Conservation (phyloP, 1,140 invertebrate genomes). For the Samia ricini region DNA sequence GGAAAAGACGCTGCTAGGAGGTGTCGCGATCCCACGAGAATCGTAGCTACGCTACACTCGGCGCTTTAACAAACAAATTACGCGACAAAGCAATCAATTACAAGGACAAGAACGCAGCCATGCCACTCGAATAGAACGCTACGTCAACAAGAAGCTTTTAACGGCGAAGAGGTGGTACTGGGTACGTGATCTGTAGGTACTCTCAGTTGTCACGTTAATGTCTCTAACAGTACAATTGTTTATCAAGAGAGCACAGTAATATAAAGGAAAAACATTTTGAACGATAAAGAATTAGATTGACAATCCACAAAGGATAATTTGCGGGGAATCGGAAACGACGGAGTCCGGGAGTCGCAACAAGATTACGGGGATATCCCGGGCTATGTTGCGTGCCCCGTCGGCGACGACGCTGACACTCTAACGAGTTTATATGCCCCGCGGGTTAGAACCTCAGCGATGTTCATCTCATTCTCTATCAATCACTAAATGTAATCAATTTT, state of each 20-base stretch:
- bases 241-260: slow-evolving; percentile 40
- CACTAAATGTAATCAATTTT: slow-evolving; percentile 59
- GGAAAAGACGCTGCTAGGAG: slow-evolving; percentile 46
- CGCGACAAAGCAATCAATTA: slow-evolving; percentile 77
- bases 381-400: slow-evolving; percentile 43
- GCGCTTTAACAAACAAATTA: slow-evolving; percentile 73
- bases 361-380: slow-evolving; percentile 65
- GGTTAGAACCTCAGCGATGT: slow-evolving; percentile 45
- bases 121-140: slow-evolving; percentile 68
- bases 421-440: slow-evolving; percentile 76
- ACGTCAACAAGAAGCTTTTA: slow-evolving; percentile 76
- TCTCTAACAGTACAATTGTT: slow-evolving; percentile 40
- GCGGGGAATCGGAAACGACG: slow-evolving; percentile 58
- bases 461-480: slow-evolving; percentile 57
- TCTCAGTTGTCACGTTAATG: slow-evolving; percentile 43
- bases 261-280: slow-evolving; percentile 55
- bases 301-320: slow-evolving; percentile 68
- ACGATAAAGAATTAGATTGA: slow-evolving; percentile 63
- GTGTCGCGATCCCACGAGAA: slow-evolving; percentile 53
- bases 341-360: slow-evolving; percentile 64
- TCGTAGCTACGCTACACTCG: slow-evolving; percentile 43
- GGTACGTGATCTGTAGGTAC: slow-evolving; percentile 44
- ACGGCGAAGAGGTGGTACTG: slow-evolving; percentile 45
- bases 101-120: slow-evolving; percentile 64
- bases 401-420: slow-evolving; percentile 41